phyloP scores from a whole-genome alignment of 1,140 invertebrate species.

The Piezodorus guildinii region DNA sequence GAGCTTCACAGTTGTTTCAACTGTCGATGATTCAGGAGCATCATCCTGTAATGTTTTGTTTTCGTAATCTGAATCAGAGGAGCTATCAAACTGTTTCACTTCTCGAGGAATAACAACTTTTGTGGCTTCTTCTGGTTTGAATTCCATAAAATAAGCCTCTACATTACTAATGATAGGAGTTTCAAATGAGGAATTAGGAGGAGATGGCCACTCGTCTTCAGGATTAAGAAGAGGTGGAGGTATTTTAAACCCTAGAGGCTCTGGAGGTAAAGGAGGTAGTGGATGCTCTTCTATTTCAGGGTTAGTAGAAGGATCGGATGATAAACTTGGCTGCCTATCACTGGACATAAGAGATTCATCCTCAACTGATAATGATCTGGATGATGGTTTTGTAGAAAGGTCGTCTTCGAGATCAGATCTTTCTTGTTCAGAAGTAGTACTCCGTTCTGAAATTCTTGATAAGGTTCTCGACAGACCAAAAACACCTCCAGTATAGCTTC shows the following conservation, averaged over 20 bases:
- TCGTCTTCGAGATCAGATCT: slow-evolving; percentile 65
- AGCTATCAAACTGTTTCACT: slow-evolving; percentile 27
- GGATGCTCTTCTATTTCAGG: slow-evolving; percentile 26
- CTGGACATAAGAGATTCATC: slow-evolving; percentile 71
- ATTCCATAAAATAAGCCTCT: slow-evolving; percentile 71
- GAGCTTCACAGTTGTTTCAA: slow-evolving; percentile 57
- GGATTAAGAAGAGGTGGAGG: slow-evolving; percentile 30
- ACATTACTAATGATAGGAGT: slow-evolving; percentile 60
- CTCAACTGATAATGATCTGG: slow-evolving; percentile 64
- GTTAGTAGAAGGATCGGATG: slow-evolving; percentile 55
- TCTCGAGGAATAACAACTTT: slow-evolving; percentile 49
- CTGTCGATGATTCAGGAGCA: slow-evolving; percentile 28
- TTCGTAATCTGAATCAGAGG: slow-evolving; percentile 29
- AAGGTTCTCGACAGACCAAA: slow-evolving; percentile 61
- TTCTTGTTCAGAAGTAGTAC: slow-evolving; percentile 72
- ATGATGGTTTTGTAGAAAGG: slow-evolving; percentile 63
- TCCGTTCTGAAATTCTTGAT: slow-evolving; percentile 73
- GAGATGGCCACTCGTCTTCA: slow-evolving; percentile 58
- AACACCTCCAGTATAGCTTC: slow-evolving; percentile 42
- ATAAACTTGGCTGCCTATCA: slow-evolving; percentile 71
- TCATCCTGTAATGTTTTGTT: slow-evolving; percentile 41
- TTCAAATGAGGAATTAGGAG: slow-evolving; percentile 51
- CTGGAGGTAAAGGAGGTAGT: slow-evolving; percentile 29
- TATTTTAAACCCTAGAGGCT: slow-evolving; percentile 29
- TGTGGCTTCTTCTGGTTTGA: slow-evolving; percentile 54